Base-by-base conservation (phyloP, 2,888 invertebrate species). In the Caenorhabditis macrosperma region DNA sequence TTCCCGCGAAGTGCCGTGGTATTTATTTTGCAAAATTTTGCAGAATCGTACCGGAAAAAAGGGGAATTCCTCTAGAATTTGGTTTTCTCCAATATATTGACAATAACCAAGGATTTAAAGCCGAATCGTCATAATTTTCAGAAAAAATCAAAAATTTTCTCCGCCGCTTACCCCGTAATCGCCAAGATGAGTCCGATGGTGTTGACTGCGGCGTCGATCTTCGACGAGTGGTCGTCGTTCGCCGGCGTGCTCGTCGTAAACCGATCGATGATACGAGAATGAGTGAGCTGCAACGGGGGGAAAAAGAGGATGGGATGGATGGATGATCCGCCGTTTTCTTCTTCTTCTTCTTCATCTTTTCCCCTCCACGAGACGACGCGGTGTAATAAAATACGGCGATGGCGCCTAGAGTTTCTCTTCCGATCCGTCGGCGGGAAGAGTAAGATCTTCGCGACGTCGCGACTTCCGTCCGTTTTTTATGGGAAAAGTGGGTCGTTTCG, bases 181-280 rank as follows among this genome's bases (percentile, higher is more conserved):
- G 26, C 69, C 69, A 61, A 52, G 59, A 38, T 61, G 41, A 15
- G n/a, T n/a, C n/a, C 41, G 41, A 44, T 22, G 26, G 10, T 28
- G 68, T 52, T 24, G 68, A 59, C 28, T 44, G 22, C 24, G 55
- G 55, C 57, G 17, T 1, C 46, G 57, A 57, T 57, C 60, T 38
- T 74, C 64, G 17, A 74, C 64, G 10, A 77, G 63, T 15, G 77
- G 77, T 30, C 64, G 57, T 33, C 78, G 66, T 67, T 78, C 78
- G 30, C 76, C 76, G 30, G 61, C 68, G 67, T 72, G 55, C 46
- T 71, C 61, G 66, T 55, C 78, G 67, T 71, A 69, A 20, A 63
- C 74, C 52, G 78, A 78, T 68, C 68, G 78, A 72, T 78, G 78
- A 68, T 66, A 78, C 52, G 78, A 78, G 57, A 78, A 78, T 61